Percentiles rank a stretch among this genome's conserved stretches.
Evolutionary conservation across 2,797 vertebrate species (phyloP).

Genomic region (Rhynchonycteris naso): DNA sequence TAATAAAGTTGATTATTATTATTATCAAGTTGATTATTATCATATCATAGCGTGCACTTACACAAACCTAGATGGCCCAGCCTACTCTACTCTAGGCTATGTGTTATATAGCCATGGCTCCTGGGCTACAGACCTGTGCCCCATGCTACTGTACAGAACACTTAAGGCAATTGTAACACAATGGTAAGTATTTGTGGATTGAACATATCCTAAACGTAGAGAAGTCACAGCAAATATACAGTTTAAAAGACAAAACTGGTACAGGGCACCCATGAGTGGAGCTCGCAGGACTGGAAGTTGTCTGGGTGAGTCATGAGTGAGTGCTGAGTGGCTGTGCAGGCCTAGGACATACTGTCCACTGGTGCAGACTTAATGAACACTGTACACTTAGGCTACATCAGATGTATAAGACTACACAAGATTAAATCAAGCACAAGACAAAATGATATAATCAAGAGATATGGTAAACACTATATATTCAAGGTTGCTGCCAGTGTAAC

Average conservation of each 20-base stretch:
- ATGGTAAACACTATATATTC: neutral
- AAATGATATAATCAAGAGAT: neutral
- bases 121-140: neutral
- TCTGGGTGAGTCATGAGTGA: neutral
- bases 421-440: too few species aligned
- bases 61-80: neutral
- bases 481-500: neutral
- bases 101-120: neutral
- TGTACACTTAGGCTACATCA: rapidly evolving
- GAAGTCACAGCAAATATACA: too few species aligned
- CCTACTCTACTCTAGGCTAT: neutral
- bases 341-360: neutral
- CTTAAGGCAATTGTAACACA: neutral
- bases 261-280: neutral
- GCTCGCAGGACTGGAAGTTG: neutral
- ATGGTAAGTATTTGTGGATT: too few species aligned
- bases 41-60: neutral
- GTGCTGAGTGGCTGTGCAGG: neutral
- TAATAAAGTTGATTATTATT: neutral
- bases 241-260: neutral
- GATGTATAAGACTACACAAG: neutral
- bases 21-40: too few species aligned
- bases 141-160: neutral
- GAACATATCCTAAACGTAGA: neutral
- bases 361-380: neutral